A percentile compares a stretch with the other conserved stretches of the same genome.
These are phyloP conservation scores for Cochlearius cochlearius DNA, from an alignment of 2,113 vertebrate species.

Conservation along the genomic window DNA sequence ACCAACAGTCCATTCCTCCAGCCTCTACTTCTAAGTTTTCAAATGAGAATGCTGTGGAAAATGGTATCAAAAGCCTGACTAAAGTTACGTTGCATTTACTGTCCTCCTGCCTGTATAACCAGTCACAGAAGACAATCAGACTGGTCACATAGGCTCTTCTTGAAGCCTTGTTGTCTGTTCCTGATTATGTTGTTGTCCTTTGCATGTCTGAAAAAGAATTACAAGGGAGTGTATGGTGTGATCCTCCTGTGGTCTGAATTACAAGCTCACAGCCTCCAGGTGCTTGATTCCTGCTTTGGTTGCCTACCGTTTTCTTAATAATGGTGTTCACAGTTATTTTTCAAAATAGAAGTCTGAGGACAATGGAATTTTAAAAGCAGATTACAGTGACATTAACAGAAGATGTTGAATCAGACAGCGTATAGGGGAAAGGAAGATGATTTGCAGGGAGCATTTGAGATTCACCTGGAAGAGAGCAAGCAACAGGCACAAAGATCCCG, in stretches of 20 bases:
- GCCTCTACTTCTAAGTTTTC: not conserved
- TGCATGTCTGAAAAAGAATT: not conserved
- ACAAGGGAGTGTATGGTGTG: rapidly evolving
- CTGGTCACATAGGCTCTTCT: not conserved
- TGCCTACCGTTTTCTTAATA: not conserved
- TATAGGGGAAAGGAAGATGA: not conserved
- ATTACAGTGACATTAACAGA: not conserved
- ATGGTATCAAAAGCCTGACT: not conserved
- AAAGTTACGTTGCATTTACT: not conserved
- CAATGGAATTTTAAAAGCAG: not conserved
- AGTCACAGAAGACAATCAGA: not conserved
- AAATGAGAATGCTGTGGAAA: not conserved
- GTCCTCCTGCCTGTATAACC: not conserved
- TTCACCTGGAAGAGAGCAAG: not conserved
- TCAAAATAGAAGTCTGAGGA: not conserved
- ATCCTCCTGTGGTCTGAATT: not conserved
- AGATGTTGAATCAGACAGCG: not conserved
- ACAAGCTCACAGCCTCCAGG: not conserved
- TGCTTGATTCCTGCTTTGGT: not conserved
- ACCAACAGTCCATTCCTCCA: not conserved
- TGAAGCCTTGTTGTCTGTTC: not conserved
- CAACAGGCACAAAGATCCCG: not conserved
- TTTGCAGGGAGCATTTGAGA: not conserved
- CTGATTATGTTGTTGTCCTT: not conserved
- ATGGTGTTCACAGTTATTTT: not conserved